Evolutionary conservation across 2,888 invertebrate genomes (phyloP).

Genomic region (Lutraria lutraria): DNA sequence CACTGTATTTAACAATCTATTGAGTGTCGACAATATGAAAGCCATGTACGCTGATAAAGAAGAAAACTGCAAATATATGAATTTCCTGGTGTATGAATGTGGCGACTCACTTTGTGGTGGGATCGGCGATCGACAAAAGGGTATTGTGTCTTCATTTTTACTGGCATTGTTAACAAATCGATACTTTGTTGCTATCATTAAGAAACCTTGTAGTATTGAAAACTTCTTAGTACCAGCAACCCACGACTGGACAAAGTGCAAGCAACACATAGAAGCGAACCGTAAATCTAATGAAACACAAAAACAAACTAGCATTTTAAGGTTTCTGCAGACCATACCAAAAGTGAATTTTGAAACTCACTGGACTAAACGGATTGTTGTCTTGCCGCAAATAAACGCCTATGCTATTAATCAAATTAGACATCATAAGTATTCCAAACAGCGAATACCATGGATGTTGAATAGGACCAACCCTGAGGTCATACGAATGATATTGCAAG

Average conservation of each 20-base stretch:
- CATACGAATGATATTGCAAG: conserved; percentile 3
- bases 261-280: not conserved
- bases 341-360: not conserved
- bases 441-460: conserved; percentile 23
- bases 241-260: conserved; percentile 52
- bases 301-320: not conserved
- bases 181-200: conserved; percentile 46
- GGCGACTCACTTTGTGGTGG: conserved; percentile 48
- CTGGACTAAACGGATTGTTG: not conserved
- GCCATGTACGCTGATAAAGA: conserved; percentile 1
- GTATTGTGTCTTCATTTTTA: conserved; percentile 52
- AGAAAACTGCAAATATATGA: conserved; percentile 4
- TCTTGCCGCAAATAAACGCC: conserved; percentile 16
- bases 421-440: not conserved
- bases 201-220: conserved; percentile 44
- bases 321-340: not conserved
- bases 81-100: conserved; percentile 47
- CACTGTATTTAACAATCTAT: not conserved
- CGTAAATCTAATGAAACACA: not conserved
- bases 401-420: conserved; percentile 11
- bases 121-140: conserved; percentile 58
- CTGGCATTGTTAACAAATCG: conserved; percentile 46
- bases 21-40: not conserved
- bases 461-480: conserved; percentile 39
- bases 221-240: conserved; percentile 41